Percentiles rank a stretch among this genome's conserved stretches.
These are phyloP conservation scores for Muscicapa comitata DNA, from an alignment of 2,797 vertebrate species.

Conservation along the genomic window DNA sequence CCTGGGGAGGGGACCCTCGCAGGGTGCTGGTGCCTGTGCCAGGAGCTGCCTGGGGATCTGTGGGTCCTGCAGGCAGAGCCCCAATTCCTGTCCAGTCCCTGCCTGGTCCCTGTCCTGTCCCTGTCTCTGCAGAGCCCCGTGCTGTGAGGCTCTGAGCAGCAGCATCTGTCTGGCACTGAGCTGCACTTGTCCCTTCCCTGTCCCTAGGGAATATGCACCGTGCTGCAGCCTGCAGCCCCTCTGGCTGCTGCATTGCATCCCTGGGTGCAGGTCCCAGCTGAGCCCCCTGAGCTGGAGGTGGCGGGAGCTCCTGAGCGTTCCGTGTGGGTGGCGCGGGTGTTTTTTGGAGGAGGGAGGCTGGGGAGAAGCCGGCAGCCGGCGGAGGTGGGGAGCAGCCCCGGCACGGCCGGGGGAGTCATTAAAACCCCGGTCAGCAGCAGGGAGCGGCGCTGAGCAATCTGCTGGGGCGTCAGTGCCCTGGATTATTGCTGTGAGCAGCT, in stretches of 20 bases:
- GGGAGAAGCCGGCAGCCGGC: neutral
- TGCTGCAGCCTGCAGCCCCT: neutral
- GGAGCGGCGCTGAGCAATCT: conserved; percentile 10
- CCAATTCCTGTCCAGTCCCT: rapidly evolving
- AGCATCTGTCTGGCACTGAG: rapidly evolving
- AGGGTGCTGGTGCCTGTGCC: neutral
- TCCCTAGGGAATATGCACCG: rapidly evolving
- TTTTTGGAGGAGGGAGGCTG: neutral
- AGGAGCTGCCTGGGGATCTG: neutral
- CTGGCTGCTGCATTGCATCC: rapidly evolving
- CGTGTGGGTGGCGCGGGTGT: neutral
- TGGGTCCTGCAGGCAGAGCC: neutral
- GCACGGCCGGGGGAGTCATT: neutral
- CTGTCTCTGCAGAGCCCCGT: neutral
- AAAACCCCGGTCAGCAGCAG: neutral
- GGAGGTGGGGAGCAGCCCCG: neutral
- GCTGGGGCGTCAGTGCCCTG: conserved; percentile 32
- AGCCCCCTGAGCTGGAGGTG: neutral
- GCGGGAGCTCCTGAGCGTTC: neutral
- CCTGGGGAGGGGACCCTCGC: neutral
- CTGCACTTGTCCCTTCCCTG: neutral
- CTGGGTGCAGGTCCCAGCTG: neutral
- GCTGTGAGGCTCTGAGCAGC: neutral
- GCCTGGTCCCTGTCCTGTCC: neutral
- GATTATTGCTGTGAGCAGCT: conserved; percentile 30